Base-by-base conservation (phyloP, 2,797 vertebrate species). In the Varecia variegata region DNA sequence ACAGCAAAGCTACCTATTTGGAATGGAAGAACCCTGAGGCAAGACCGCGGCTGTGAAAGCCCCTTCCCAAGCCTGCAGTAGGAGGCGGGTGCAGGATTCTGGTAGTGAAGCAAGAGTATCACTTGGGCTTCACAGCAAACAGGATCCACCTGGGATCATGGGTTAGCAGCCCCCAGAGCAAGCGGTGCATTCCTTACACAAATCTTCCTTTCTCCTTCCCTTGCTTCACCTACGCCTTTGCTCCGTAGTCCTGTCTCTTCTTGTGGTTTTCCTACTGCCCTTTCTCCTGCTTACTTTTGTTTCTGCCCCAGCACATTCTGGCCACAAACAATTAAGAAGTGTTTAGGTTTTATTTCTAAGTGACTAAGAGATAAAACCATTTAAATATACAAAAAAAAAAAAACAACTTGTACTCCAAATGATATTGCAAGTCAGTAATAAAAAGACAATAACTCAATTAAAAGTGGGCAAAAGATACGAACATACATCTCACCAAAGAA, bases 381-480 rank as follows among this genome's bases (percentile, higher is more conserved):
- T 25, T 67, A 43, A 50, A 38, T 56, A 81, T 27, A 71, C 43
- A n/a, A 94, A 80, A 84, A 56, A 70, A 40, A 50, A 81, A 56
- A 70, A 40, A 43, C 68, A 93, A 73, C n/a, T 30, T 52, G 21
- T 47, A 25, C 13, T 91, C 47, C 45, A 74, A 90, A 73, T 65
- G 35, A 47, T 73, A 58, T 27, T 56, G 54, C 54, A 56, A 56
- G 3, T 58, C 56, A 58, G 52, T 50, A 90, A 92, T 87, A 73
- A 80, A 80, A 93, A 60, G 52, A 43, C 32, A 95, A 62, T 62
- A 45, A 80, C 25, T 21, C 45, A 81, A 40, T 84, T 90, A 38
- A 18, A 95, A 94, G 86, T 83, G 40, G 54, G n/a, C 62, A 83
- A 96, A 83, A 85, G 38, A 73, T 93, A 25, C 52, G n/a, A 90